phyloP scores from a whole-genome alignment of 2,888 invertebrate genomes.

The Amblyteles armatorius region DNA sequence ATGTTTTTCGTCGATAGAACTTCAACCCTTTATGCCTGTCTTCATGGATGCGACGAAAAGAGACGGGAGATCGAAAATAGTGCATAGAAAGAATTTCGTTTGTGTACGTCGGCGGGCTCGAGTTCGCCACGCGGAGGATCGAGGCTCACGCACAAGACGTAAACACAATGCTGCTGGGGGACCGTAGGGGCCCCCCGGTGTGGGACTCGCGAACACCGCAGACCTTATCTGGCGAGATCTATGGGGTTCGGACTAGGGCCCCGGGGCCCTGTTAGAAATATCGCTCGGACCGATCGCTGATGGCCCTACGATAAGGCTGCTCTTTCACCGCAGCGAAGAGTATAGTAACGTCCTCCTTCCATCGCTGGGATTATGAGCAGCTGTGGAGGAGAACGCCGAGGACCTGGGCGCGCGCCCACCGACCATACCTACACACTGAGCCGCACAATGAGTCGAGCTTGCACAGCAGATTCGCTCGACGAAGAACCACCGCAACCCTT shows the following conservation, averaged over 20 bases:
- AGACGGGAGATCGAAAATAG: slow-evolving; percentile 49
- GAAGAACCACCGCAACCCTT: not conserved
- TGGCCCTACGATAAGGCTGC: slow-evolving; percentile 80
- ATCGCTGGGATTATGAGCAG: slow-evolving; percentile 81
- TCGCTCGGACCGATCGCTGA: slow-evolving; percentile 81
- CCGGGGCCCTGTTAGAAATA: slow-evolving; percentile 83
- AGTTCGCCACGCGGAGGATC: slow-evolving; percentile 27
- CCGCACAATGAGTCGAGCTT: slow-evolving; percentile 36
- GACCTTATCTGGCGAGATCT: slow-evolving; percentile 81
- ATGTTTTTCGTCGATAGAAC: slow-evolving; percentile 36
- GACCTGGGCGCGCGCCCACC: slow-evolving; percentile 51
- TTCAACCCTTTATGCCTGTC: slow-evolving; percentile 32
- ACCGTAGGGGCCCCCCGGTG: slow-evolving; percentile 77
- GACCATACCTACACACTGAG: slow-evolving; percentile 48
- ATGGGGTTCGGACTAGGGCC: slow-evolving; percentile 76
- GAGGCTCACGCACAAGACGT: slow-evolving; percentile 71
- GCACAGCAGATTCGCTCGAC: slow-evolving; percentile 58
- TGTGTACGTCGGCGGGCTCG: slow-evolving; percentile 33
- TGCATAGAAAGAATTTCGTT: slow-evolving; percentile 39
- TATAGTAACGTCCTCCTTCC: slow-evolving; percentile 53
- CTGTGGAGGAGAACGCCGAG: slow-evolving; percentile 74
- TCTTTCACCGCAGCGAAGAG: slow-evolving; percentile 71
- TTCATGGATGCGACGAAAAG: not conserved
- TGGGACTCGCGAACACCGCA: slow-evolving; percentile 82
- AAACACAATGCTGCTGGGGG: slow-evolving; percentile 73